These are phyloP conservation scores for Montipora sp. DNA, from an alignment of 64 coral and sea anemone species.

Conservation along the genomic window DNA sequence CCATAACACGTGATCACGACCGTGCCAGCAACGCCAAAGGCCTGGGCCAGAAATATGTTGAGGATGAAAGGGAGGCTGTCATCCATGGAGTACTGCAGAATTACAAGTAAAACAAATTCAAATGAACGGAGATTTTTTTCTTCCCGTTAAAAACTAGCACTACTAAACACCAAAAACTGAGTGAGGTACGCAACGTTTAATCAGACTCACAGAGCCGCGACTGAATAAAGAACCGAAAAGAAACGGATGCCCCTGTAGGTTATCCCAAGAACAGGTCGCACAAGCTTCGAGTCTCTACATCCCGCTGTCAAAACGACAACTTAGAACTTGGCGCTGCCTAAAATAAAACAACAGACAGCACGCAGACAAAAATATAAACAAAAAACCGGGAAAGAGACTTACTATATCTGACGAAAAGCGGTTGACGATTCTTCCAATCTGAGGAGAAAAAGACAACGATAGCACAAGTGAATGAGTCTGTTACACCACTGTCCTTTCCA, in stretches of 20 bases:
- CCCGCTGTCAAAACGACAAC: no score
- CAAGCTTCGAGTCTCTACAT: no score
- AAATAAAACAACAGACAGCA: no score
- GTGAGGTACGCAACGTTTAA: no score
- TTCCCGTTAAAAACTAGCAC: no score
- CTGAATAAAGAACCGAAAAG: no score
- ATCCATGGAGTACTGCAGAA: constrained; percentile 90
- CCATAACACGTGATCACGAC: constrained; percentile 98
- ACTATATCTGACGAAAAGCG: constrained; percentile 97
- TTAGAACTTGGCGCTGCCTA: no score
- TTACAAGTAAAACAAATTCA: neutral
- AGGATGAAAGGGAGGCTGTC: constrained; percentile 97
- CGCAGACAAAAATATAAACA: no score
- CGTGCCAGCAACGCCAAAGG: constrained; percentile 86
- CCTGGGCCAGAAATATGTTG: constrained; percentile 97
- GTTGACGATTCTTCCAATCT: constrained; percentile 98
- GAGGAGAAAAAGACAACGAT: constrained; percentile 1
- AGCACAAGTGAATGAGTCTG: neutral
- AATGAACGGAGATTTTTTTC: neutral
- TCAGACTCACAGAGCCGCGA: no score
- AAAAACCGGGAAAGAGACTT: constrained; percentile 10
- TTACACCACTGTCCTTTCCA: neutral
- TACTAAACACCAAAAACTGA: no score
- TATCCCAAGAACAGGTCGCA: no score
- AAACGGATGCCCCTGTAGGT: no score